Base-by-base conservation (phyloP, 2,113 vertebrate species). In the Cromileptes altivelis region DNA sequence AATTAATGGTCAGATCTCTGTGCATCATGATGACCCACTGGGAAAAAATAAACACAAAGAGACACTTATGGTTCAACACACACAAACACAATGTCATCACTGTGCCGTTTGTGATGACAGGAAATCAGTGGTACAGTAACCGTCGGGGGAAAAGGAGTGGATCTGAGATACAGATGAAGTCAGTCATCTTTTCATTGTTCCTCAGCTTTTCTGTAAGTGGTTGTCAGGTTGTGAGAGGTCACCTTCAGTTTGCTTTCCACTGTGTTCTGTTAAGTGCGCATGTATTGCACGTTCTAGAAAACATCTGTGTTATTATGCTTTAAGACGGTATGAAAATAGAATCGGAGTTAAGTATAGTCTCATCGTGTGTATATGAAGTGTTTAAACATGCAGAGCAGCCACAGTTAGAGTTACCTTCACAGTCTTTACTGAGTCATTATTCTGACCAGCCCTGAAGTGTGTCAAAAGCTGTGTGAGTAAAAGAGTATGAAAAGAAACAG, bases 291-390 rank as follows among this genome's bases (percentile, higher is more conserved):
- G 18, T 4, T 40, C 23, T 11, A 4, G 17, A 42, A 27, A n/a
- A 63, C 70, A 81, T 81, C 52, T 74, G 62, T 42, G 2, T 47
- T 5, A 50, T 75, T 27, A 15, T 18, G 15, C 45, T 40, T 45
- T 30, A 23, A 4, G 2, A 6, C 8, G 42, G 12, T 7, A 50
- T 27, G 27, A n/a, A 25, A n/a, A 58, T 50, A 50, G 15, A 12
- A 37, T n/a, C 4, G 40, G 49, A 49, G 18, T 15, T 49, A 21
- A 69, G 53, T 13, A 4, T 2, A 27, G 23, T 40, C n/a, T 37
- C 11, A 30, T 40, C 4, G 6, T 68, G 52, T 58, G 9, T 19
- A 6, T 15, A 69, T 37, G 4, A 60, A 23, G 64, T 19, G 47
- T 27, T 53, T 62, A 23, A 56, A 19, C 0, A 0, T 61, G 15